Evolutionary conservation across 2,113 vertebrate genomes (phyloP), one percentile per base, ranked within the genome.

Genomic region (Muntiacus muntjak): DNA sequence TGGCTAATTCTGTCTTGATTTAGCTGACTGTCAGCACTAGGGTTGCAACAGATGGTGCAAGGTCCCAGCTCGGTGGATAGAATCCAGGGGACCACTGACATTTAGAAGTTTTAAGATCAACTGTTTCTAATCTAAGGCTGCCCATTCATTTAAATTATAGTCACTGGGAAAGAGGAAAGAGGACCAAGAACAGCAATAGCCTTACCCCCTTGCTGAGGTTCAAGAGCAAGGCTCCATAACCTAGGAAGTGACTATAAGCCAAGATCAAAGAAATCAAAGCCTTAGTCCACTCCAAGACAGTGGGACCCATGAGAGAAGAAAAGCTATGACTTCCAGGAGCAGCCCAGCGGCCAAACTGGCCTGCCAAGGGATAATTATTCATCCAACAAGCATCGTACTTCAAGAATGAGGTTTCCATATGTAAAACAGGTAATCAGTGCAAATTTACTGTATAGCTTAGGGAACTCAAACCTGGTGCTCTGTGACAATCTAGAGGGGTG

Each of bases 91-190:
- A 45, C 33, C 87, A 84, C 1, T n/a, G 86, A 95, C 71, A 87
- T 54, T 93, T 92, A 74, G 33, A 91, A 93, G 67, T 92, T 96
- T 96, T 78, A 89, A 81, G 87, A 94, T 82, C 57, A 93, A 30
- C 58, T 0, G 2, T 94, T 94, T 92, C 97, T 95, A 81, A 91
- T 58, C 43, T 84, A 90, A 89, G 25, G 43, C 28, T 50, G 54
- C 64, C 87, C 89, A 76, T 79, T 47, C 81, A 57, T 54, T 95
- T 83, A 81, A 96, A 82, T 81, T 54, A 81, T 3, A 87, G 47
- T 7, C 52, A 30, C 15, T 40, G 17, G 19, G 13, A 82, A 54
- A 47, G 6, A 64, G 82, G 14, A 81, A 86, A 89, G 13, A 89
- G 52, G 19, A 85, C 40, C 9, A 47, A 28, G 74, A 95, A 50